A percentile compares a stretch with the other conserved stretches of the same genome.
phyloP scores from a whole-genome alignment of 2,888 invertebrate genomes.

The Drosophila macrospina region DNA sequence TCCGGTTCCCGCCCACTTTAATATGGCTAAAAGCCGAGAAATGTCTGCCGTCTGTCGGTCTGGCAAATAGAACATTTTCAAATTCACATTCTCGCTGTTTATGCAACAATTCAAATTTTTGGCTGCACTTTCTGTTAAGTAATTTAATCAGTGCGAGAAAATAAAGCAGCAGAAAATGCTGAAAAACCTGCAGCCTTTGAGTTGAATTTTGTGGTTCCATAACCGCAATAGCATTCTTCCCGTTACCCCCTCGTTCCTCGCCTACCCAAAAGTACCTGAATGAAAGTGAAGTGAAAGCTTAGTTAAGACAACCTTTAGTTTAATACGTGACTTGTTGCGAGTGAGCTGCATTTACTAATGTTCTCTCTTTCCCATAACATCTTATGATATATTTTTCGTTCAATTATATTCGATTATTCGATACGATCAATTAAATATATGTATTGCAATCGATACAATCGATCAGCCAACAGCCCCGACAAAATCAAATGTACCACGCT shows the following conservation, averaged over 20 bases:
- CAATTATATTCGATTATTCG: conserved; percentile 10
- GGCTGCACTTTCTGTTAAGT: conserved; percentile 47
- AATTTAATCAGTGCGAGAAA: conserved; percentile 51
- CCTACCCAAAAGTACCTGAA: neutral
- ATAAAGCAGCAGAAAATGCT: no score
- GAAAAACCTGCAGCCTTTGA: conserved; percentile 10
- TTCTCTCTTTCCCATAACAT: conserved; percentile 60
- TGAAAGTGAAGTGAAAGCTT: conserved; percentile 9
- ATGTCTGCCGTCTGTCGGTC: conserved; percentile 47
- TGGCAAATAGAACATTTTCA: conserved; percentile 35
- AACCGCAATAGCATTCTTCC: conserved; percentile 5
- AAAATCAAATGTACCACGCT: conserved; percentile 98
- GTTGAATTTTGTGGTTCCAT: conserved; percentile 33
- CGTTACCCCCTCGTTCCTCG: neutral
- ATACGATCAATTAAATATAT: conserved; percentile 11
- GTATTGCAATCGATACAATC: conserved; percentile 27
- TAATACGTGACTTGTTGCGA: conserved; percentile 2
- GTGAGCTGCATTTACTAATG: conserved; percentile 57
- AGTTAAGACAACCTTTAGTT: conserved; percentile 19
- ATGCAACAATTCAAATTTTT: conserved; percentile 53
- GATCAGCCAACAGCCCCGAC: conserved; percentile 83
- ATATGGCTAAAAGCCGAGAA: conserved; percentile 78
- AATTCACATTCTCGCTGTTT: conserved; percentile 39
- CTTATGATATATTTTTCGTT: conserved; percentile 17
- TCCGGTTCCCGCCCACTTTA: conserved; percentile 54